phyloP scores from a whole-genome alignment of 1,140 invertebrate species.

The Marisa cornuarietis region DNA sequence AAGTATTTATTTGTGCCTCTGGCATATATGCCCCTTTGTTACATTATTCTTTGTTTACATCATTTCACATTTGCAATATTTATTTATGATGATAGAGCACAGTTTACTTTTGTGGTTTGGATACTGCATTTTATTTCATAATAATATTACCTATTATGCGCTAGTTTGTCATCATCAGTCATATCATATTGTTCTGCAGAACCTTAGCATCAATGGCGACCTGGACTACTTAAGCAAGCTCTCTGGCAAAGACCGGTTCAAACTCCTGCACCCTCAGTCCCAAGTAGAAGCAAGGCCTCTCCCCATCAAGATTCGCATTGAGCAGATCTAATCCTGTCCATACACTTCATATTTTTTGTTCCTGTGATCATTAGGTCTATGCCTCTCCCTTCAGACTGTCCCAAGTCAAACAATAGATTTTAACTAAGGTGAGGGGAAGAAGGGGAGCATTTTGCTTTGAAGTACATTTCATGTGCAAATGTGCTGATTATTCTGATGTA shows the following conservation, averaged over 20 bases:
- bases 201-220: constrained; percentile 57
- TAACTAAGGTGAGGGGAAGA: background rate
- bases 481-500: background rate
- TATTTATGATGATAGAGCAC: background rate
- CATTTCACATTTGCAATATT: background rate
- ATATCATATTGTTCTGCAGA: constrained; percentile 40
- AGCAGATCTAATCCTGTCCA: constrained; percentile 32
- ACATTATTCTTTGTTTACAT: too few relatives aligned
- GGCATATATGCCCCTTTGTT: too few relatives aligned
- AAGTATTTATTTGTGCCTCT: too few relatives aligned
- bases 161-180: background rate
- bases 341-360: background rate
- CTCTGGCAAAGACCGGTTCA: constrained; percentile 39
- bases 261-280: constrained; percentile 47
- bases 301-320: constrained; percentile 48
- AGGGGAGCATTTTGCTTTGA: background rate
- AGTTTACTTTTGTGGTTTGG: background rate
- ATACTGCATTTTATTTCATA: background rate
- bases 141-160: background rate
- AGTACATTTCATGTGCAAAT: background rate
- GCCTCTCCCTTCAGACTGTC: background rate
- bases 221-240: constrained; percentile 51
- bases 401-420: background rate
- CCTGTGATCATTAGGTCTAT: background rate
- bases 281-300: constrained; percentile 45